These are phyloP conservation scores for Synanthedon myopaeformis DNA, from an alignment of 2,888 invertebrate genomes.

Conservation along the genomic window DNA sequence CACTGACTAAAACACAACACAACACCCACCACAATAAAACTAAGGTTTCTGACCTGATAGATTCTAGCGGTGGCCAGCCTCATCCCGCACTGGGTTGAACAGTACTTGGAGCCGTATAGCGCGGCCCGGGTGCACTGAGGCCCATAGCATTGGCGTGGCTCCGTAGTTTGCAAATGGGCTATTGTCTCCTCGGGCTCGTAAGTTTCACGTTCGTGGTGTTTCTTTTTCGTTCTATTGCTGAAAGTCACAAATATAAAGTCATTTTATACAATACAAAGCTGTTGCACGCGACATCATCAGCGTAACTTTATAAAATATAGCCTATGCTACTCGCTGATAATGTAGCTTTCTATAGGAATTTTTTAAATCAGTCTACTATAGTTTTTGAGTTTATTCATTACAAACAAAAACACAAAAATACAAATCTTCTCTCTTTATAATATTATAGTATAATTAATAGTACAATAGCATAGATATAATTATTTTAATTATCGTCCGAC, in stretches of 20 bases:
- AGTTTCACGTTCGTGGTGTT: constrained; percentile 51
- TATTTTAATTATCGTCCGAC: too few species aligned
- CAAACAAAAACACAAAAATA: too few species aligned
- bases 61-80: constrained; percentile 88
- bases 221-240: constrained; percentile 51
- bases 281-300: too few species aligned
- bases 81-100: constrained; percentile 91
- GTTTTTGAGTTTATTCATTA: too few species aligned
- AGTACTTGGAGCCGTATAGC: constrained; percentile 88
- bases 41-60: constrained; percentile 72
- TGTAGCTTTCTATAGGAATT: too few species aligned
- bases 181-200: constrained; percentile 55
- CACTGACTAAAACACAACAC: too few species aligned
- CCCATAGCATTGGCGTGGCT: constrained; percentile 89
- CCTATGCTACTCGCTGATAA: too few species aligned
- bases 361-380: too few species aligned
- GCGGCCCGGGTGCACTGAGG: constrained; percentile 87
- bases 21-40: too few species aligned
- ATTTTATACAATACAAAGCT: neutral
- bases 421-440: too few species aligned
- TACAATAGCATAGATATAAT: too few species aligned
- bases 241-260: neutral
- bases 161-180: constrained; percentile 67
- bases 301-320: too few species aligned
- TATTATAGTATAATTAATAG: neutral